phyloP scores from a whole-genome alignment of 2,888 invertebrate species.

The Lottia scabra region DNA sequence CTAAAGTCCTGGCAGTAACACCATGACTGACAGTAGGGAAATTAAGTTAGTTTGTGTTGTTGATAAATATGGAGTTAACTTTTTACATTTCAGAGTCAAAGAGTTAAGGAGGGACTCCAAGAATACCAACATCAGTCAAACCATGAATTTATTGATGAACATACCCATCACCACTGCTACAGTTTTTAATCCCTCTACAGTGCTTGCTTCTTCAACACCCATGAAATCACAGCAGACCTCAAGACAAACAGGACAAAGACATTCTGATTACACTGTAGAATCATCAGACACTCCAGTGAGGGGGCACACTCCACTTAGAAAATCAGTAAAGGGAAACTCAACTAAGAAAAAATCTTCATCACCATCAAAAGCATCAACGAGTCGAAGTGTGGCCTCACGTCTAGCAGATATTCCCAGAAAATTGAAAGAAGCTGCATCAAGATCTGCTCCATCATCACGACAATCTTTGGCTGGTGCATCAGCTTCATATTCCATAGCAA shows the following conservation, averaged over 20 bases:
- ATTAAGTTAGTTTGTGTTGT: no score
- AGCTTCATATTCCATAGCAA: constrained; percentile 20
- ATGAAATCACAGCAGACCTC: constrained; percentile 40
- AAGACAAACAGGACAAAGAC: constrained; percentile 34
- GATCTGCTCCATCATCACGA: constrained; percentile 7
- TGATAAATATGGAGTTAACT: no score
- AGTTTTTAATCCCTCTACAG: constrained; percentile 58
- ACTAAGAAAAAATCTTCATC: background rate
- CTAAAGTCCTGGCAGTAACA: no score
- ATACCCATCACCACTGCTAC: constrained; percentile 57
- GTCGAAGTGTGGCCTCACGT: background rate
- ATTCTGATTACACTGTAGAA: constrained; percentile 45
- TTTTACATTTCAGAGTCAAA: constrained; percentile 50
- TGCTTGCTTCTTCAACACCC: constrained; percentile 59
- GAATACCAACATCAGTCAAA: constrained; percentile 42
- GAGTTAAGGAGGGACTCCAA: constrained; percentile 44
- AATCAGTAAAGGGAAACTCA: constrained; percentile 26
- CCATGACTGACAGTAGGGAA: no score
- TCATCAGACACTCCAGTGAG: constrained; percentile 56
- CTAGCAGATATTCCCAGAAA: background rate
- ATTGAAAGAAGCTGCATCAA: background rate
- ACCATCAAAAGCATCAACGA: background rate
- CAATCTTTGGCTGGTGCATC: constrained; percentile 12
- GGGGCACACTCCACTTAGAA: constrained; percentile 50
- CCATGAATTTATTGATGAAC: constrained; percentile 55